A percentile compares a stretch with the other conserved stretches of the same genome.
phyloP scores from a whole-genome alignment of 2,888 invertebrate species.

The Rhagonycha fulva region DNA sequence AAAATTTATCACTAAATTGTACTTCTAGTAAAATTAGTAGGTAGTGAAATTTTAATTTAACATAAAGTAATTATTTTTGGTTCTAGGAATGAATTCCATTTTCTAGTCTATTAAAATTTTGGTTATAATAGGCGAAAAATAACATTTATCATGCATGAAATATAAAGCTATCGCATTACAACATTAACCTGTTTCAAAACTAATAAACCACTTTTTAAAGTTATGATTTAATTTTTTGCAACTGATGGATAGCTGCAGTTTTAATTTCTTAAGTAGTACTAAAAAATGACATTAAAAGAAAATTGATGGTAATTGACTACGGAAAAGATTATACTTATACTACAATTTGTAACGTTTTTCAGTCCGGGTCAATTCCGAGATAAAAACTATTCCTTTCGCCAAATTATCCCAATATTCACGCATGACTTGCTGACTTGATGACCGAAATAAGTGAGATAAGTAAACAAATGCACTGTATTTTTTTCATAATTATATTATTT shows the following conservation, averaged over 20 bases:
- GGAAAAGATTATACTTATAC: not conserved
- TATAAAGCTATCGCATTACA: not conserved
- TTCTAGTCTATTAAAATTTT: not conserved
- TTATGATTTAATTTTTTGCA: not conserved
- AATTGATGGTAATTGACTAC: not conserved
- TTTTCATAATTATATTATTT: no score
- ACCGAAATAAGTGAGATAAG: no score
- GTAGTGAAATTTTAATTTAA: no score
- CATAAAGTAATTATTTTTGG: not conserved
- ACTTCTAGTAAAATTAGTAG: no score
- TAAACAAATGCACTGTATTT: no score
- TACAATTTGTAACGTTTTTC: not conserved
- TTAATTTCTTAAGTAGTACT: not conserved
- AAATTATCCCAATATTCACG: not conserved
- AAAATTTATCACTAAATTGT: no score
- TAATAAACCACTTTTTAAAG: not conserved
- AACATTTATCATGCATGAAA: not conserved
- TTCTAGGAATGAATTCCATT: not conserved
- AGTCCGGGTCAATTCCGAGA: no score
- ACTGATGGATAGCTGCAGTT: not conserved
- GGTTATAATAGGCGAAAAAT: not conserved
- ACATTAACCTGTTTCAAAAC: not conserved
- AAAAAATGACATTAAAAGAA: not conserved
- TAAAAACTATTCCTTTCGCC: no score
- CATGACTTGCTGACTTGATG: no score